phyloP scores from a whole-genome alignment of 2,113 vertebrate species.

The Myotis yumanensis region DNA sequence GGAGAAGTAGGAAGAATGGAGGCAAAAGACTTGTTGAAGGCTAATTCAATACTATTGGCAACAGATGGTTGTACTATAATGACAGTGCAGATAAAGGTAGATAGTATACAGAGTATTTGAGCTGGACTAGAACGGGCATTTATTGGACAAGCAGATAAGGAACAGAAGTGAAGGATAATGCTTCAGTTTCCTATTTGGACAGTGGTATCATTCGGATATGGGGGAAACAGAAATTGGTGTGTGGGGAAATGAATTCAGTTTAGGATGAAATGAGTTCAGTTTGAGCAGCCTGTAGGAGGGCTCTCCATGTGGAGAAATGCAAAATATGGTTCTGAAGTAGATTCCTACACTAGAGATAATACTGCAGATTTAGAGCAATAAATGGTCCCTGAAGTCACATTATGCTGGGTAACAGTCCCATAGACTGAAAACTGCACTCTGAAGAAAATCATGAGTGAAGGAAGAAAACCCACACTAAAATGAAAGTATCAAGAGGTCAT shows the following conservation, averaged over 20 bases:
- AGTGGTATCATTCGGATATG: neutral
- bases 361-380: neutral
- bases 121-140: neutral
- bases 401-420: neutral
- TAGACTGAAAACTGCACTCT: neutral
- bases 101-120: neutral
- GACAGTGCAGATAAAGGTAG: neutral
- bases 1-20: neutral
- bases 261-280: neutral
- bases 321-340: neutral
- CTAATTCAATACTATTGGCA: neutral
- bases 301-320: neutral
- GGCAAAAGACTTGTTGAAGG: neutral
- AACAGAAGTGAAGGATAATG: neutral
- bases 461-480: conserved; percentile 30
- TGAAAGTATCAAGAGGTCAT: neutral
- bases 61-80: neutral
- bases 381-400: neutral
- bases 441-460: neutral
- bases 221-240: neutral
- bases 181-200: neutral
- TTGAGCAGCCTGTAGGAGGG: neutral
- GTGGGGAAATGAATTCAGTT: neutral
- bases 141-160: neutral
- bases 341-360: neutral